Percentiles rank a stretch among this genome's conserved stretches.
Conservation (phyloP, 1,140 invertebrate species). For the Xylocopa sonorina region DNA sequence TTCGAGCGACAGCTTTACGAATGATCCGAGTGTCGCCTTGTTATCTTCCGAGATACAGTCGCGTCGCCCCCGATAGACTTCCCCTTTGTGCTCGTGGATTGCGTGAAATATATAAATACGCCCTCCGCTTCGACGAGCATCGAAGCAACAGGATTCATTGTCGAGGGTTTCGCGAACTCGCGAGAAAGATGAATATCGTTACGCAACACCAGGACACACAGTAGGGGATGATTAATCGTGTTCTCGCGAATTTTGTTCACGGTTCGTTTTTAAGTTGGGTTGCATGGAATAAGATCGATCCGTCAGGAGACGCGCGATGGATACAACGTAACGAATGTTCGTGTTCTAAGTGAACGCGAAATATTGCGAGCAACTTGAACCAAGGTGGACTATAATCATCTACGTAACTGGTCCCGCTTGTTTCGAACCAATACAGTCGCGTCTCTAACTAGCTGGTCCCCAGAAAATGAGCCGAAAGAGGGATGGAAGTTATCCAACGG, state of each 20-base stretch:
- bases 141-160: not conserved
- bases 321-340: too few species aligned
- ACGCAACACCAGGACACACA: not conserved
- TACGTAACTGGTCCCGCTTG: not conserved
- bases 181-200: constrained; percentile 2
- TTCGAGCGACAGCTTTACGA: constrained; percentile 63
- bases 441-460: not conserved
- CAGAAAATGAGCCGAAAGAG: not conserved
- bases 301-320: too few species aligned
- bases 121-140: not conserved
- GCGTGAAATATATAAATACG: constrained; percentile 1
- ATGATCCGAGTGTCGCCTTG: constrained; percentile 63
- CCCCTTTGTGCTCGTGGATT: not conserved
- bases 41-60: constrained; percentile 61
- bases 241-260: too few species aligned
- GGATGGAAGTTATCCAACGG: not conserved
- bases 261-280: not conserved
- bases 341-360: too few species aligned
- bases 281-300: too few species aligned
- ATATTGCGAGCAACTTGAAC: not conserved
- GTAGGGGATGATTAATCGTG: not conserved
- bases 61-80: not conserved
- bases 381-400: too few species aligned
- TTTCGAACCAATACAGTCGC: not conserved
- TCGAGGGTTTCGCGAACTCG: not conserved